These are phyloP conservation scores for Dryas iulia DNA, from an alignment of 1,140 invertebrate species.

Conservation along the genomic window DNA sequence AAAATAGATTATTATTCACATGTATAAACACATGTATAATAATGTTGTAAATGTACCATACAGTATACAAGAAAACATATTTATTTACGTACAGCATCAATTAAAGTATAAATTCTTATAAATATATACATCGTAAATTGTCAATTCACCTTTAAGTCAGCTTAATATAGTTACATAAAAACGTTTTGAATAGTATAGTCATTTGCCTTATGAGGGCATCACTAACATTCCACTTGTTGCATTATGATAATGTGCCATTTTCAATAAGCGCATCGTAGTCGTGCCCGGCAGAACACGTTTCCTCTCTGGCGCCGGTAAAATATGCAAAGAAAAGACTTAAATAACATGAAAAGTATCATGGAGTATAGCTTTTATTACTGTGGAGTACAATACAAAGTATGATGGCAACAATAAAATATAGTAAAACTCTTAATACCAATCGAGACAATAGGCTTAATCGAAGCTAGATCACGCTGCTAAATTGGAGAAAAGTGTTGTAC, in stretches of 20 bases:
- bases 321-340: constrained; percentile 10
- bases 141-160: constrained; percentile 7
- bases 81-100: too few relatives aligned
- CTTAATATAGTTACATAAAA: constrained; percentile 14
- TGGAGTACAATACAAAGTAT: not conserved
- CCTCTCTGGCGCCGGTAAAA: constrained; percentile 47
- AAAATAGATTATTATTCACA: too few relatives aligned
- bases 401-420: constrained; percentile 15
- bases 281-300: constrained; percentile 48
- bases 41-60: too few relatives aligned
- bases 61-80: too few relatives aligned
- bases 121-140: not conserved
- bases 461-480: constrained; percentile 42
- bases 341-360: not conserved
- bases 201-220: constrained; percentile 56
- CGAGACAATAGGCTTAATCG: constrained; percentile 47
- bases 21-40: too few relatives aligned
- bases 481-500: constrained; percentile 40
- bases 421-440: constrained; percentile 41
- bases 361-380: not conserved
- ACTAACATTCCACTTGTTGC: constrained; percentile 58
- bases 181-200: constrained; percentile 38
- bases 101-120: not conserved
- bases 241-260: constrained; percentile 74
- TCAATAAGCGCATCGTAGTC: constrained; percentile 53